Base-by-base conservation (phyloP, 92 coral and sea anemone species). In the Palythoa heliodiscus region DNA sequence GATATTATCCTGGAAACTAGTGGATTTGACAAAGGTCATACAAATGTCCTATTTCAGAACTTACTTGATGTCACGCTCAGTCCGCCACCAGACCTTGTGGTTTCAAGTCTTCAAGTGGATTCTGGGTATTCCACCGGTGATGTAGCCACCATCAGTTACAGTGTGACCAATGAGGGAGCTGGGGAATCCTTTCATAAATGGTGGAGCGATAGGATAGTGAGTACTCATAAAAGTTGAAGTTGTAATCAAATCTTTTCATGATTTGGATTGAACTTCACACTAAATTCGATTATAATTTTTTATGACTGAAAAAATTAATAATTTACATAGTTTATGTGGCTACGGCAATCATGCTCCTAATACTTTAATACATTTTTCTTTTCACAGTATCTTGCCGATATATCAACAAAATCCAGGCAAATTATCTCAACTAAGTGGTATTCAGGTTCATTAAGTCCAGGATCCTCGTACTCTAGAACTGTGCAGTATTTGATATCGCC, bases 81-180 rank as follows among this genome's bases (percentile, higher is more conserved):
- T 25, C 97, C 97, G 61, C 96, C 96, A n/a, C 96, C 96, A 68
- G 96, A 93, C 63, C 89, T 93, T 15, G 89, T 91, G 39, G 94
- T 93, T 25, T 85, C 75, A 70, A 85, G 86, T 11, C 75, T 93
- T 29, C 53, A 52, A 52, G 39, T 71, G 8, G 55, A 64, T 15
- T 55, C 64, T 48, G 25, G 52, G 43, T 93, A 89, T 39, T 84
- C 80, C 70, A 83, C 94, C 14, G 94, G 94, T 9, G 89, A 86
- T n/a, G 74, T 82, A n/a, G 90, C 81, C 50, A 75, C 67, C 22
- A 48, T 93, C 23, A 77, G 72, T 19, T 93, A 91, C 53, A 80
- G 67, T 9, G 96, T 93, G 23, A 74, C 90, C 3, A 93, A 93
- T 85, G 24, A 76, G 52, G 96, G 96, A 73, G 83, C 85, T 17